These are phyloP conservation scores for Strongylocentrotus purpuratus DNA, from an alignment of 35 echinoderm and acorn worm species.

Conservation along the genomic window DNA sequence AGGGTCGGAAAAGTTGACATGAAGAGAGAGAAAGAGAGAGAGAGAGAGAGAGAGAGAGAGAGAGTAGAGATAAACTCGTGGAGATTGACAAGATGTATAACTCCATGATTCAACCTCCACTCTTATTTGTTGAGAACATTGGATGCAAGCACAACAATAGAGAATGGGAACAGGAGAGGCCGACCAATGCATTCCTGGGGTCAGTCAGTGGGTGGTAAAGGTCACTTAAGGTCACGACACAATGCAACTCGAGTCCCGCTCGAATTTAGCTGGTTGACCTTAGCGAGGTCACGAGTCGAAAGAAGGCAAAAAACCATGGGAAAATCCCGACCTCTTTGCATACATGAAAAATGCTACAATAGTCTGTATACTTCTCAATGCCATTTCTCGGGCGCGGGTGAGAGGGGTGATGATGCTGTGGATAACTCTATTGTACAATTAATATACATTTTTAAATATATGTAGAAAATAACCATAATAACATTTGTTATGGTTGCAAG, in stretches of 20 bases:
- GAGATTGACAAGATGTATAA: no score
- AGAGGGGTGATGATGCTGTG: no score
- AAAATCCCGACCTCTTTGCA: background rate
- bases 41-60: background rate
- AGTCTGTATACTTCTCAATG: no score
- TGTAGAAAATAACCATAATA: no score
- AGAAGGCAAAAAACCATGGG: background rate
- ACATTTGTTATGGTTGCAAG: no score
- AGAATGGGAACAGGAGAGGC: background rate
- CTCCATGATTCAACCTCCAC: no score
- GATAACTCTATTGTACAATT: no score
- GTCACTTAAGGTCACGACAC: background rate
- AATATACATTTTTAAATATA: no score
- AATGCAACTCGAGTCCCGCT: background rate
- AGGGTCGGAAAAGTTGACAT: background rate
- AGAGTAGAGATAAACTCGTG: background rate
- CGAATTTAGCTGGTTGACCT: background rate
- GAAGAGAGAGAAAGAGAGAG: background rate
- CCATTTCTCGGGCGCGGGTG: no score
- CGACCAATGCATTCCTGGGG: background rate
- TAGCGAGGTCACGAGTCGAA: background rate
- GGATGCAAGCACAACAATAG: no score
- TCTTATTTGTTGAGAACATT: no score
- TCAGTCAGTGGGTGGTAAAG: background rate
- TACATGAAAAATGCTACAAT: no score